A percentile compares a stretch with the other conserved stretches of the same genome.
These are phyloP conservation scores for Orthosia gothica DNA, from an alignment of 2,888 invertebrate species.

Conservation along the genomic window DNA sequence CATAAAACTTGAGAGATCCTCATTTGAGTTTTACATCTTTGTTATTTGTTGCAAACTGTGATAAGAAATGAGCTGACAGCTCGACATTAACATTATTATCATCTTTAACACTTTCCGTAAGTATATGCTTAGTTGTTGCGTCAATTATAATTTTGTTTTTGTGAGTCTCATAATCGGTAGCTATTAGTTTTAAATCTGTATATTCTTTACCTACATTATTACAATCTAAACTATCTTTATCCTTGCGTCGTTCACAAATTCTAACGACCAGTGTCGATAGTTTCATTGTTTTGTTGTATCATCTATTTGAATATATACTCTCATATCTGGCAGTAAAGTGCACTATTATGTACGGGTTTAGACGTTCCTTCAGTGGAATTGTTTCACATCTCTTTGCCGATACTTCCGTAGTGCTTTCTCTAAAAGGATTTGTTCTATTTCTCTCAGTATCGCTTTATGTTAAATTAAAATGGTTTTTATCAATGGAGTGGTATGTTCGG, in stretches of 20 bases:
- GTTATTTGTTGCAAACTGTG: constrained; percentile 29
- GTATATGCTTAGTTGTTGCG: background rate
- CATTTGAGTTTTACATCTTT: constrained; percentile 33
- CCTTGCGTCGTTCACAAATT: constrained; percentile 4
- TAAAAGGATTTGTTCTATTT: constrained; percentile 48
- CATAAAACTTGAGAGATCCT: constrained; percentile 43
- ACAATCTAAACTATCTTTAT: background rate
- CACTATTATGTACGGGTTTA: constrained; percentile 28
- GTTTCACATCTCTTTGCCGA: constrained; percentile 28
- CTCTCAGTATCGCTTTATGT: constrained; percentile 15
- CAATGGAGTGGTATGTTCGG: constrained; percentile 7
- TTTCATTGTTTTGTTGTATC: background rate
- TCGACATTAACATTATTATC: constrained; percentile 6
- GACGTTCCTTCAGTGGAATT: constrained; percentile 10
- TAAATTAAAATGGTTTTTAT: constrained; percentile 38
- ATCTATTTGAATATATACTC: constrained; percentile 21
- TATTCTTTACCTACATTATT: background rate
- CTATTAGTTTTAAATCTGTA: background rate
- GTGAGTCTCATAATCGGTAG: background rate
- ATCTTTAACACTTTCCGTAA: constrained; percentile 1
- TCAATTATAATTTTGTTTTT: background rate
- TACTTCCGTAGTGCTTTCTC: constrained; percentile 9
- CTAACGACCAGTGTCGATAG: constrained; percentile 11
- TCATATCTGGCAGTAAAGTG: constrained; percentile 29
- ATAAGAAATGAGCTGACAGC: constrained; percentile 31